A percentile compares a stretch with the other conserved stretches of the same genome.
These are phyloP conservation scores for Napeogenes sylphis DNA, from an alignment of 2,888 invertebrate genomes.

Conservation along the genomic window DNA sequence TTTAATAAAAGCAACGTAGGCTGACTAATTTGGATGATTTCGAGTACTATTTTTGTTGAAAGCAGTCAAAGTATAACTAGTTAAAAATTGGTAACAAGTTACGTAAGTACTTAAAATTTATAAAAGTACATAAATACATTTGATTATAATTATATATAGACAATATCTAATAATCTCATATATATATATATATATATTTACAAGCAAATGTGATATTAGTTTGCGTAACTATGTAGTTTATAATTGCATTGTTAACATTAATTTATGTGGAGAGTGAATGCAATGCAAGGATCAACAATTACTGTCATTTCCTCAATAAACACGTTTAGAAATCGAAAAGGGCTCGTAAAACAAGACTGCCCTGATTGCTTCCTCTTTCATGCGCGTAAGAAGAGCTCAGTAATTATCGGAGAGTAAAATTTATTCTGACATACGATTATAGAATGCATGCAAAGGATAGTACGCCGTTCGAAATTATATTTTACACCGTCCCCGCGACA, in stretches of 20 bases:
- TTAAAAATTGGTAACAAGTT: background rate
- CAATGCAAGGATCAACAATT: constrained; percentile 24
- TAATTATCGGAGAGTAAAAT: constrained; percentile 68
- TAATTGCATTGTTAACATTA: constrained; percentile 16
- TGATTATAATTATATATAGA: too few relatives aligned
- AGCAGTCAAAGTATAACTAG: constrained; percentile 14
- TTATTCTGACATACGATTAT: constrained; percentile 62
- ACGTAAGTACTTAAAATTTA: background rate
- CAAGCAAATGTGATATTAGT: too few relatives aligned
- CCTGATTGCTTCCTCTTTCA: constrained; percentile 60
- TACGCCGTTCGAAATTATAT: constrained; percentile 48
- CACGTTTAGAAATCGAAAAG: constrained; percentile 57
- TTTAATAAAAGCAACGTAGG: constrained; percentile 65
- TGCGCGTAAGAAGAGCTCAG: constrained; percentile 45
- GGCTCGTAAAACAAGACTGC: constrained; percentile 57
- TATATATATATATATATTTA: too few relatives aligned
- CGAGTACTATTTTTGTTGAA: constrained; percentile 15
- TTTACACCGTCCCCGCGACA: constrained; percentile 54
- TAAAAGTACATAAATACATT: too few relatives aligned
- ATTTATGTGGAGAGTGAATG: constrained; percentile 5
- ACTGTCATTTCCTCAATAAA: constrained; percentile 50
- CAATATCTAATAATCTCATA: too few relatives aligned
- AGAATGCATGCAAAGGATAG: constrained; percentile 34
- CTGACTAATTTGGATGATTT: constrained; percentile 14
- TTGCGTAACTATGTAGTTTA: background rate